Evolutionary conservation across 2,888 invertebrate species (phyloP).

Genomic region (Syrista parreyssii): DNA sequence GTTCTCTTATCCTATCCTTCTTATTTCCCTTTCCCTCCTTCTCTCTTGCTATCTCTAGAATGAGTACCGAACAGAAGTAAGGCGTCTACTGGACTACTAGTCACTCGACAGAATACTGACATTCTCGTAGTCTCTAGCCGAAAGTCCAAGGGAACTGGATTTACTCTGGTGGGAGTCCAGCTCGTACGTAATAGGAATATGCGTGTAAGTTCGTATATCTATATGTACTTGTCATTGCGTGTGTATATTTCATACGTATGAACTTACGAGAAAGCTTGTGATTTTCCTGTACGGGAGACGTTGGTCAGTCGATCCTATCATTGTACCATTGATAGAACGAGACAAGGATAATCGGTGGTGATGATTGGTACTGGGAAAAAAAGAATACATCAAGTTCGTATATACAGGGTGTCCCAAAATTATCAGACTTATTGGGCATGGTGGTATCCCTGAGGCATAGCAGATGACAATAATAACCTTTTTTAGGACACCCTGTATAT

Average conservation of each 20-base stretch:
- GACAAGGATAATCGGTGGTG: not conserved
- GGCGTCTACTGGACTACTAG: not conserved
- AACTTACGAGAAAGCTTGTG: not conserved
- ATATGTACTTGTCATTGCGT: not conserved
- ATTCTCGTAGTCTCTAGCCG: constrained; percentile 21
- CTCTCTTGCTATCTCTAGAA: not conserved
- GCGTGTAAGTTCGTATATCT: constrained; percentile 8
- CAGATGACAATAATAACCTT: not conserved
- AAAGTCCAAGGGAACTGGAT: constrained; percentile 39
- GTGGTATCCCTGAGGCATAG: not conserved
- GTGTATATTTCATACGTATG: not conserved
- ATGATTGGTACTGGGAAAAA: not conserved
- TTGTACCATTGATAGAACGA: not conserved
- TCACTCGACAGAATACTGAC: not conserved
- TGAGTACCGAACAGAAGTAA: not conserved
- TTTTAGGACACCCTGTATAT: not conserved
- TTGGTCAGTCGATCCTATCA: not conserved
- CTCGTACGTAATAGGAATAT: constrained; percentile 28
- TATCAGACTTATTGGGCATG: not conserved
- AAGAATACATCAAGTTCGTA: not conserved
- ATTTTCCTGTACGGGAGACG: not conserved
- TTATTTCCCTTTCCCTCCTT: not conserved
- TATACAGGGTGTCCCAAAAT: not conserved
- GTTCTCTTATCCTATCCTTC: not conserved
- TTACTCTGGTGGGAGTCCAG: constrained; percentile 33